These are phyloP conservation scores for Drosophila maculinotata DNA, from an alignment of 2,888 invertebrate genomes.

Conservation along the genomic window DNA sequence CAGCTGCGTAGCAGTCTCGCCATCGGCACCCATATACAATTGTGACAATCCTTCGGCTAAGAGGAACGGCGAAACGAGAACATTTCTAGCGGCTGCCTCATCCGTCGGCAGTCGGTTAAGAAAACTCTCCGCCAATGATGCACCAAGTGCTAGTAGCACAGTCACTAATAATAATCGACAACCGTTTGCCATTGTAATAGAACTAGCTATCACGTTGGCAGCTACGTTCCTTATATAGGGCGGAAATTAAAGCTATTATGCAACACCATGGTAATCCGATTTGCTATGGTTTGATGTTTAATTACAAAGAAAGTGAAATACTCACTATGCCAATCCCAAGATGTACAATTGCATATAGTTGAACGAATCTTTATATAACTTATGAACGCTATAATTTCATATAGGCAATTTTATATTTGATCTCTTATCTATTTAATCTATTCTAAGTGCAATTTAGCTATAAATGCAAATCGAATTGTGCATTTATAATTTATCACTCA, in stretches of 20 bases:
- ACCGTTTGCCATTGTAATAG: neutral
- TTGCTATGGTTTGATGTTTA: neutral
- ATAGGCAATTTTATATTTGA: no score
- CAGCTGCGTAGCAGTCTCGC: neutral
- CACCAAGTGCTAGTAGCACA: neutral
- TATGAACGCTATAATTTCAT: no score
- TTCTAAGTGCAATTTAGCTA: no score
- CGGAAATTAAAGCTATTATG: neutral
- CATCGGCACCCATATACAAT: neutral
- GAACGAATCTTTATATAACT: no score
- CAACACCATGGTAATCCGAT: neutral
- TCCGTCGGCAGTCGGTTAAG: neutral
- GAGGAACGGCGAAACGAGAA: neutral
- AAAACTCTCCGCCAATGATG: neutral
- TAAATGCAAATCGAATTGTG: no score
- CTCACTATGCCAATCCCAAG: no score
- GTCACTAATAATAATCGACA: neutral
- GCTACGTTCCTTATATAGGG: neutral
- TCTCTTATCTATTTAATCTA: no score
- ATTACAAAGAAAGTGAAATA: no score
- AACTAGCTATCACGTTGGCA: neutral
- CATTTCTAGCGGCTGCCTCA: no score
- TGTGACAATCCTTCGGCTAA: neutral
- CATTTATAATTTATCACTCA: no score
- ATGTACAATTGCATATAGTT: no score